Percentiles rank a stretch among this genome's conserved stretches.
These are phyloP conservation scores for Seriola quinqueradiata DNA, from an alignment of 2,113 vertebrate species.

Conservation along the genomic window DNA sequence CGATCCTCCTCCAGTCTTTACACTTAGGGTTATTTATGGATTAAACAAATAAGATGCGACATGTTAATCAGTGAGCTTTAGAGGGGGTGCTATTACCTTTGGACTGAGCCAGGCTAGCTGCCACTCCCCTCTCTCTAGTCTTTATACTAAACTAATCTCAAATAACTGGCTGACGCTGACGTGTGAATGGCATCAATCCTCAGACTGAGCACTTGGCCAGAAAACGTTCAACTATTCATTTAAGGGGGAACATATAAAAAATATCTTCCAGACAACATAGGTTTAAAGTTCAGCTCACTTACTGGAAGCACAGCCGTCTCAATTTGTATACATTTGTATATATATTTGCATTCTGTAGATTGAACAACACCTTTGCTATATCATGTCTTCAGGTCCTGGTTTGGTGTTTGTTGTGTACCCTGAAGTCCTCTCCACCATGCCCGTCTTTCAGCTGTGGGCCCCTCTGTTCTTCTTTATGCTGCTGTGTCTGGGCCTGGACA, in stretches of 20 bases:
- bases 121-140: too few relatives aligned
- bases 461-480: conserved; percentile 86
- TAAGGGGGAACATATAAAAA: neutral
- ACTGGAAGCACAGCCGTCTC: neutral
- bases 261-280: neutral
- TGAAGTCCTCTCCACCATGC: conserved; percentile 84
- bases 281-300: neutral
- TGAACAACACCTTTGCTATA: neutral
- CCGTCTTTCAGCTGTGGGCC: conserved; percentile 79
- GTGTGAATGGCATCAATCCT: too few relatives aligned
- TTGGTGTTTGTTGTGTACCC: conserved; percentile 87
- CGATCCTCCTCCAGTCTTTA: neutral
- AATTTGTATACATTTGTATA: neutral
- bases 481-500: conserved; percentile 84
- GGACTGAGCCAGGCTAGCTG: neutral
- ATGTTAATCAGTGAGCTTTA: neutral
- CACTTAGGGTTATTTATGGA: too few relatives aligned
- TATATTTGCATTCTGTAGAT: neutral
- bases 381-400: conserved; percentile 79
- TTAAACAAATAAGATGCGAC: too few relatives aligned
- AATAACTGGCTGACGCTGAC: too few relatives aligned
- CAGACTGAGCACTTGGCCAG: too few relatives aligned
- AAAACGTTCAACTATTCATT: too few relatives aligned
- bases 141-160: too few relatives aligned
- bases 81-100: too few relatives aligned